Evolutionary conservation across 2,888 invertebrate genomes (phyloP).

Genomic region (Cheiracanthium punctorium): DNA sequence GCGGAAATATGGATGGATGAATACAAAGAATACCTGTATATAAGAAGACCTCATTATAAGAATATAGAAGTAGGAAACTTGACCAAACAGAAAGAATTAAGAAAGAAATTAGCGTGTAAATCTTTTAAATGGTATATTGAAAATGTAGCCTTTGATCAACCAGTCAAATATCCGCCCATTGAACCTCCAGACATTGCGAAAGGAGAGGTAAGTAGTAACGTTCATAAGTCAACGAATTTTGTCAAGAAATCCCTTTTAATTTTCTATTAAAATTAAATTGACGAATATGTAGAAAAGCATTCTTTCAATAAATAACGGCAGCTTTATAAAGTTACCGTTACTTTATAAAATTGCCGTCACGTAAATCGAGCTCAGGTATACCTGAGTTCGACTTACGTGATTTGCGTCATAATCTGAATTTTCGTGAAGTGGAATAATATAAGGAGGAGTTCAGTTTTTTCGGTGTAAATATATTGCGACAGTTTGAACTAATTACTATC

Average conservation of each 20-base stretch:
- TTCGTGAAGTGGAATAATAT: no score
- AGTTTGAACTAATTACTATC: no score
- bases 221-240: not conserved
- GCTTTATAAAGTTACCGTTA: no score
- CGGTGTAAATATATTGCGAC: no score
- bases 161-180: constrained; percentile 88
- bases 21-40: constrained; percentile 90
- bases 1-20: constrained; percentile 99
- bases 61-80: constrained; percentile 88
- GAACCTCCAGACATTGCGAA: constrained; percentile 89
- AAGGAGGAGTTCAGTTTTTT: no score
- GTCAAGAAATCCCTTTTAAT: not conserved
- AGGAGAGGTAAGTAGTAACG: constrained; percentile 82
- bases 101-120: constrained; percentile 87
- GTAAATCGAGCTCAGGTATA: no score
- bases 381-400: no score
- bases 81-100: constrained; percentile 83
- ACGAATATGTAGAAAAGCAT: no score
- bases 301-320: no score
- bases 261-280: no score
- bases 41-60: constrained; percentile 85
- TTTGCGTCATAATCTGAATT: no score
- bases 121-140: constrained; percentile 96
- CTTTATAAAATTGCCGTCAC: no score
- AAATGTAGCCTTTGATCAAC: constrained; percentile 91